Conservation (phyloP, 2,888 invertebrate species). For the Andrena bucephala region DNA sequence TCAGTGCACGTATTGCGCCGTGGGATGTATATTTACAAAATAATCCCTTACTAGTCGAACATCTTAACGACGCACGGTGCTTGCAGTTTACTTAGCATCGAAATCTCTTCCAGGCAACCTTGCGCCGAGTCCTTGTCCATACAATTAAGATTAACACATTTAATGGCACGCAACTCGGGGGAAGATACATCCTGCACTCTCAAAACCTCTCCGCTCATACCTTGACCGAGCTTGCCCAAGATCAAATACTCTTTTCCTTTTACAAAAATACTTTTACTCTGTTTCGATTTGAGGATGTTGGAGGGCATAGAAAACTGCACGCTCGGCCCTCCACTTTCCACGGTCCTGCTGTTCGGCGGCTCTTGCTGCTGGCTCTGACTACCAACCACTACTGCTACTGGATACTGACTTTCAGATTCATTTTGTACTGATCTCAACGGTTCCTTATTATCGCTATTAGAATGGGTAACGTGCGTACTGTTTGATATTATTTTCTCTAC, state of each 20-base stretch:
- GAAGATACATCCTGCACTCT: slow-evolving; percentile 89
- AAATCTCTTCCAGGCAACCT: slow-evolving; percentile 96
- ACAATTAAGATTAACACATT: slow-evolving; percentile 92
- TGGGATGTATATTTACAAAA: slow-evolving; percentile 8
- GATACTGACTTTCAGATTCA: slow-evolving; percentile 30
- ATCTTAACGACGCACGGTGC: slow-evolving; percentile 94
- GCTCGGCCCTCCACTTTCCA: slow-evolving; percentile 59
- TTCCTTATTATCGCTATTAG: slow-evolving; percentile 17
- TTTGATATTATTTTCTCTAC: slow-evolving; percentile 15
- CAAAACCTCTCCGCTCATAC: slow-evolving; percentile 96
- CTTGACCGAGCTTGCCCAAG: slow-evolving; percentile 92
- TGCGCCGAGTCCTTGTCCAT: slow-evolving; percentile 90
- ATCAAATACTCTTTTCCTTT: slow-evolving; percentile 91
- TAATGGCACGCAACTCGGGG: slow-evolving; percentile 90
- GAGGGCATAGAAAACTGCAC: slow-evolving; percentile 72
- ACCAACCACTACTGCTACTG: not conserved
- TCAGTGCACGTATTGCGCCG: not conserved
- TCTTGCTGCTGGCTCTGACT: slow-evolving; percentile 29
- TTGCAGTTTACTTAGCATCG: slow-evolving; percentile 92
- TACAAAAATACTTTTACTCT: slow-evolving; percentile 87
- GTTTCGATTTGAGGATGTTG: slow-evolving; percentile 63
- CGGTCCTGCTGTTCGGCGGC: slow-evolving; percentile 19
- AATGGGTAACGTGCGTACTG: slow-evolving; percentile 16
- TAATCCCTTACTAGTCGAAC: slow-evolving; percentile 92
- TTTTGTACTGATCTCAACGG: slow-evolving; percentile 7